Evolutionary conservation across 2,113 vertebrate genomes (phyloP).

Genomic region (Coracopsis vasa): DNA sequence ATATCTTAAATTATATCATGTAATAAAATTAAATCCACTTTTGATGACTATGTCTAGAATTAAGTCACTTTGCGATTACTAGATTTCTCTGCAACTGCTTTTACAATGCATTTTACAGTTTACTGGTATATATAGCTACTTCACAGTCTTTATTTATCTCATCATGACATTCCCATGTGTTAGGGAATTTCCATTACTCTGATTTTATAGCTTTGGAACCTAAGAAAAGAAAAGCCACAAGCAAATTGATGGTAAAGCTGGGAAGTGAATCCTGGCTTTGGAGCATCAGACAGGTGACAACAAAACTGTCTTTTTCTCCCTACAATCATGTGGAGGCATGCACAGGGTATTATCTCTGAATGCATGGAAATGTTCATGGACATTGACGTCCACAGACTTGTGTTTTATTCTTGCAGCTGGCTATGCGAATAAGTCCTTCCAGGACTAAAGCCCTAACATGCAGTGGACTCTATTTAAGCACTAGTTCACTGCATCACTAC

Average conservation of each 20-base stretch:
- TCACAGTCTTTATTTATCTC: neutral
- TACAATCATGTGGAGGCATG: rapidly evolving
- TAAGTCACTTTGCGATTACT: neutral
- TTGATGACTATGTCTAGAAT: neutral
- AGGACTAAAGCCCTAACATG: neutral
- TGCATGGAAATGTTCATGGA: too few relatives aligned
- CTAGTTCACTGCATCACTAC: neutral
- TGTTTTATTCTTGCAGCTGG: neutral
- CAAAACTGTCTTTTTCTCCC: neutral
- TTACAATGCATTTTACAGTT: neutral
- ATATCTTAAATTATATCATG: neutral
- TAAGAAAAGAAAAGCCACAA: neutral
- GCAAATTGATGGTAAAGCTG: neutral
- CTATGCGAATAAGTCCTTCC: neutral
- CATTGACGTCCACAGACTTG: neutral
- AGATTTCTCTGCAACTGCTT: neutral
- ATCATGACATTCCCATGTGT: neutral
- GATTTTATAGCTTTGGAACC: neutral
- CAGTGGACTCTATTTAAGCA: neutral
- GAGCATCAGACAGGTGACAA: neutral
- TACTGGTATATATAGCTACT: neutral
- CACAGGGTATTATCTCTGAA: neutral
- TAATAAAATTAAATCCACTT: neutral
- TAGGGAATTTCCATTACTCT: neutral
- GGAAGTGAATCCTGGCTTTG: neutral